phyloP scores from a whole-genome alignment of 2,888 invertebrate genomes.

The Gastrophysa polygoni region DNA sequence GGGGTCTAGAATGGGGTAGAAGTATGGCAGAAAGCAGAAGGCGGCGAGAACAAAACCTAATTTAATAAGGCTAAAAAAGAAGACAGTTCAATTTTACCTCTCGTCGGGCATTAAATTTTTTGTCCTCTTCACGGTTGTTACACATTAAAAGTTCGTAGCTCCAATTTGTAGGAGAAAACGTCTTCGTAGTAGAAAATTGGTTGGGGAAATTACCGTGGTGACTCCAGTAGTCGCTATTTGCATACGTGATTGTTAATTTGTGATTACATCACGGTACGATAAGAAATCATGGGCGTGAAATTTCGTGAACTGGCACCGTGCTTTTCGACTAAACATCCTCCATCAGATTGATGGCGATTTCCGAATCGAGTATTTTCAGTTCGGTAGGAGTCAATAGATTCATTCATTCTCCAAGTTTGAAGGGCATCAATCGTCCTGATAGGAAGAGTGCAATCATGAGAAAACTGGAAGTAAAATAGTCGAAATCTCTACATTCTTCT shows the following conservation, averaged over 20 bases:
- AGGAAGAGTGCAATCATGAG: no score
- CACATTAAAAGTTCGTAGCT: constrained; percentile 21
- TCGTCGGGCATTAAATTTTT: constrained; percentile 38
- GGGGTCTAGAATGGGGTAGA: constrained; percentile 40
- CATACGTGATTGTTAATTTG: constrained; percentile 1
- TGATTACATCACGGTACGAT: not conserved
- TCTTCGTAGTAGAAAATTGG: constrained; percentile 3
- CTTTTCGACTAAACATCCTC: not conserved
- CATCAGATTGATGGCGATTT: no score
- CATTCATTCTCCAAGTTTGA: no score
- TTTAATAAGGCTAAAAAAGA: constrained; percentile 48
- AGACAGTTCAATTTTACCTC: constrained; percentile 42
- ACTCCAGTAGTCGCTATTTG: not conserved
- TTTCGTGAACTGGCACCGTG: not conserved
- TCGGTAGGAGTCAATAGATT: no score
- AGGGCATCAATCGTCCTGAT: no score
- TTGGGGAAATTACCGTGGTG: not conserved
- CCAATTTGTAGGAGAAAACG: constrained; percentile 19
- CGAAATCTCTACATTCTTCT: no score
- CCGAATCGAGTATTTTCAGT: no score
- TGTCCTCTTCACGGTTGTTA: constrained; percentile 19
- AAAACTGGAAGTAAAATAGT: no score
- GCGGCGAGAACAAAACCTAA: constrained; percentile 48
- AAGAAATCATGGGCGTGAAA: not conserved
- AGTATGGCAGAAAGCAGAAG: constrained; percentile 40